Base-by-base conservation (phyloP, 2,888 invertebrate genomes). In the Troides helena region DNA sequence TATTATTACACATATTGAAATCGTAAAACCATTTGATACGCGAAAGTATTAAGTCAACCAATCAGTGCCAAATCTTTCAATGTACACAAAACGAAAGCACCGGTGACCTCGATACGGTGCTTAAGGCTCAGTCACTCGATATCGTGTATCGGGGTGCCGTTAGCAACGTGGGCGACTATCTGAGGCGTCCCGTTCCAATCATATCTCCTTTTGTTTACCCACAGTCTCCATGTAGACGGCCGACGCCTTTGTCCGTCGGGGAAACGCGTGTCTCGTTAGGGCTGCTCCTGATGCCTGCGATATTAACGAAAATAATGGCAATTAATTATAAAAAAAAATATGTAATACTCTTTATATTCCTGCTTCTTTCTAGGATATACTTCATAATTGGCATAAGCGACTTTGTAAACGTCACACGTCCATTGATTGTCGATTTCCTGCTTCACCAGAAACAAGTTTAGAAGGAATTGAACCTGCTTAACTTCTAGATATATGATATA, bases 161-260 rank as follows among this genome's bases (percentile, higher is more conserved):
- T 71, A 67, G 68, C 66, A 62, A 74, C 72, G 78, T 78, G 74
- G 77, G 78, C 74, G 78, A 74, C 77, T 69, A 67, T 73, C 62
- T 66, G 53, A 79, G 74, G 74, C 82, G 80, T 78, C 76, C 73
- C 81, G 77, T 75, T 79, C 86, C 87, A 87, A 89, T 89, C 86
- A 88, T 87, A 87, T 85, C 85, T 83, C 77, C 84, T 78, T 82
- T 89, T 90, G 90, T 90, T 90, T 89, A 81, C 82, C 62, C 78
- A 78, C 72, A 74, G 87, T 86, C 87, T 85, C 86, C 82, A 74
- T 79, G 78, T 75, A 79, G 83, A 76, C 79, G 81, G 80, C 72
- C 76, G 80, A 75, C 82, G 81, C 81, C 76, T 81, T 83, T 84
- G 82, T 85, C 73, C 72, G 66, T 70, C 70, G 71, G 76, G 75